Base-by-base conservation (phyloP, 37 sponge, comb jelly and placozoan genomes). In the Cladorhizidae sp. region DNA sequence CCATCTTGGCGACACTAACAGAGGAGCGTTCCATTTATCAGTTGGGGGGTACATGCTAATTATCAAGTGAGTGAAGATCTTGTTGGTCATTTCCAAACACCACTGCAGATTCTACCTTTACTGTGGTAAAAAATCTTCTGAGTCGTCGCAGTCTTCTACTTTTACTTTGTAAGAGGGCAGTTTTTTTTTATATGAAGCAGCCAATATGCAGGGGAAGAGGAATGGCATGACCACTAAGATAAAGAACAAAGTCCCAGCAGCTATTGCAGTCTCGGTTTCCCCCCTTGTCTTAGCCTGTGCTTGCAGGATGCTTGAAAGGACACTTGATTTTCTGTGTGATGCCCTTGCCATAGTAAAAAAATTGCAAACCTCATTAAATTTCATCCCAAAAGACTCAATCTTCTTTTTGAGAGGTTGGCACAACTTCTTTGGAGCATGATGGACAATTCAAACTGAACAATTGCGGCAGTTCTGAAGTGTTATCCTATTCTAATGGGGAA, bases 161-260 rank as follows among this genome's bases (percentile, higher is more conserved):
- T 39, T 65, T 73, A 57, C 77, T 86, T 18, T 91, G 83, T 38
- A 65, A 87, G 2, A 86, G 91, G 3, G 82, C 80, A 61, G 91
- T 86, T 8, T 89, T 80, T 89, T n/a, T n/a, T n/a, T n/a, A n/a
- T 85, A 89, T 84, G 90, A 85, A 71, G 85, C 90, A 42, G 71
- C 86, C 41, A 67, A 63, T 32, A 90, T 90, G 90, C 67, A 78
- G 37, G 85, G 85, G 43, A 73, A 61, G n/a, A 74, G 84, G 62
- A 75, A 49, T 9, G 86, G 91, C 15, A 37, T 85, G 1, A 77
- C 91, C n/a, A 57, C 91, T 28, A 28, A 43, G 25, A 74, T 90
- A 38, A 41, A 43, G 81, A 69, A 81, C 39, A 82, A 80, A 25
- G 62, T 20, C 39, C 86, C 86, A 58, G 67, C 78, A 40, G 91